These are phyloP conservation scores for Sebastolobus altivelis DNA, from an alignment of 2,797 vertebrate genomes.

Conservation along the genomic window DNA sequence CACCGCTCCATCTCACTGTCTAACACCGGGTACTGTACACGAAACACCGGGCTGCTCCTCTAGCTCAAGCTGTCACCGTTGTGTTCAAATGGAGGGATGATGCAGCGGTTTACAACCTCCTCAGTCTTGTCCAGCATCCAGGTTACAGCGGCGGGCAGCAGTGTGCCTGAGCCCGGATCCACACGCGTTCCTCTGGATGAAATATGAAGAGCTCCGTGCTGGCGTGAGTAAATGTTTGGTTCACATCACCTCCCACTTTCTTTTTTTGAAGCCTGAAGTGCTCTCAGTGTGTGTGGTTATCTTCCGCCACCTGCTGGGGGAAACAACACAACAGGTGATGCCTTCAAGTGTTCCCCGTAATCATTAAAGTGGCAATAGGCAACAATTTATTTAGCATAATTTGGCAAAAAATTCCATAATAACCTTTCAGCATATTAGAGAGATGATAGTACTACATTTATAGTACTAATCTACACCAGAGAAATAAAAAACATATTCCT, in stretches of 20 bases:
- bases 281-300: not conserved
- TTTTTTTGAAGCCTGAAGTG: slow-evolving; percentile 26
- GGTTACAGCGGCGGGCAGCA: slow-evolving; percentile 51
- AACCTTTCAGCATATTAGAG: too few species aligned
- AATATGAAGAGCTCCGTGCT: slow-evolving; percentile 65
- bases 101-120: slow-evolving; percentile 35
- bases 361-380: too few species aligned
- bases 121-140: slow-evolving; percentile 50
- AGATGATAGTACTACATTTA: too few species aligned
- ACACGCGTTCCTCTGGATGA: slow-evolving; percentile 74
- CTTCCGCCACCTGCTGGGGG: slow-evolving; percentile 55
- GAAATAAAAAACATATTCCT: not conserved
- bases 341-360: not conserved
- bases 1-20: slow-evolving; percentile 90
- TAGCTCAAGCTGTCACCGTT: not conserved
- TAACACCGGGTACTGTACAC: slow-evolving; percentile 22
- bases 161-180: slow-evolving; percentile 64
- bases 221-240: slow-evolving; percentile 54
- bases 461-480: too few species aligned
- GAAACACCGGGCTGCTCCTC: not conserved
- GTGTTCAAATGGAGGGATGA: slow-evolving; percentile 40
- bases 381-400: too few species aligned
- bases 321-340: not conserved
- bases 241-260: slow-evolving; percentile 75
- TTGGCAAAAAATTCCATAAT: too few species aligned